Evolutionary conservation across 2,797 vertebrate genomes (phyloP), one percentile per base, ranked within the genome.

Genomic region (Thalassophryne amazonica): DNA sequence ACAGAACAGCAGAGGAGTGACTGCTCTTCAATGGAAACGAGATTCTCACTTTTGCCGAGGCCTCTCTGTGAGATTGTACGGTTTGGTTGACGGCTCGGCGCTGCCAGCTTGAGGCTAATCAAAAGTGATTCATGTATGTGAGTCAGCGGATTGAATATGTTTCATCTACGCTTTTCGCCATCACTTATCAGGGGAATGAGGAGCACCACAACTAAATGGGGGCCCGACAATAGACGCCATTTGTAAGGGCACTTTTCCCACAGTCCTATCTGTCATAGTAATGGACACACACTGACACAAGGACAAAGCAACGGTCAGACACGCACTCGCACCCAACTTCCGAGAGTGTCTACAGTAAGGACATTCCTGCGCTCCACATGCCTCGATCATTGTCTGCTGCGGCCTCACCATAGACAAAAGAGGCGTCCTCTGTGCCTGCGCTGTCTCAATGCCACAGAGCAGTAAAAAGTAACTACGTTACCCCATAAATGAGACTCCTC

Each of bases 211-310:
- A 78, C 84, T 69, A 76, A 73, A 84, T 74, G 64, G 71, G 50
- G 43, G 52, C 34, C 7, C 55, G 62, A 88, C 85, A 89, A 87
- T 84, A 14, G 77, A 15, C 6, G 5, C 30, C 56, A 53, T 77
- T 83, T 66, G 80, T 77, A 72, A 80, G 83, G 78, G 47, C 78
- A 84, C 74, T 89, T 87, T 89, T 89, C 87, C 87, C 87, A 89
- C 87, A 87, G 76, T 78, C 79, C 71, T 69, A 66, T 84, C 74
- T 86, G 83, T 76, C 80, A 80, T 28, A 60, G 76, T 85, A 87
- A 81, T 74, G 84, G 83, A 85, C 83, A 83, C 82, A 82, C 82
- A 84, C 72, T 81, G 81, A 76, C 77, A 74, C 57, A 23, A 22
- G 74, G 69, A 86, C 84, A 88, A 88, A 86, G 69, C 71, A 28